Evolutionary conservation across 2,888 invertebrate species (phyloP), one percentile per base, ranked within the genome.

Genomic region (Pseudolycoriella hygida): DNA sequence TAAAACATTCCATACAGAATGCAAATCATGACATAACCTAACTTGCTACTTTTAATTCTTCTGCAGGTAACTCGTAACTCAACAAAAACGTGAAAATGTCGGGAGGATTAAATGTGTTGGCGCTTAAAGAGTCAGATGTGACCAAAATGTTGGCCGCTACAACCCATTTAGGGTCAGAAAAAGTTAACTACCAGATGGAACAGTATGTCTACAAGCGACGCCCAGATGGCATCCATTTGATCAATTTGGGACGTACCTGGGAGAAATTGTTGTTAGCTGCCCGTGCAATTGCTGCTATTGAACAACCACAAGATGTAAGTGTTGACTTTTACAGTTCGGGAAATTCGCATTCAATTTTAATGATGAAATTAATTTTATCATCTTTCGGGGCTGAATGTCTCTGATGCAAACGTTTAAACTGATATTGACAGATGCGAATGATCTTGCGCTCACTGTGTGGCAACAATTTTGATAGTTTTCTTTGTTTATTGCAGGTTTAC

Each of bases 191-290:
- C 69, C 96, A 98, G 71, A 92, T 93, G 90, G 86, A 89, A 62
- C 87, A 88, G 54, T 98, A 99, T 65, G 83, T 96, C 48, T 96
- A 84, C 76, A 97, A 96, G 69, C 81, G 96, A 52, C 85, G 90
- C 56, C 69, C 80, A 46, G 96, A 97, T 72, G 94, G 96, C 56
- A 77, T 90, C 19, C 84, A 93, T 67, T 87, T 99, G 57, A 87
- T 98, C 63, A 96, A 98, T 64, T 67, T 98, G 56, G 82, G 89
- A 51, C 92, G 90, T 58, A 97, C 96, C 1, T 99, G 97, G 96
- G 98, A 98, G 65, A 98, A 98, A 69, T 72, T 99, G 3, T 73
- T 96, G 50, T 68, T 98, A 55, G 98, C 98, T 50, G 98, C 98
- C 20, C 80, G 98, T 53, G 97, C 97, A 39, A 94, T 98, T 58